Base-by-base conservation (phyloP, 2,113 vertebrate genomes). In the Nothoprocta pentlandii region DNA sequence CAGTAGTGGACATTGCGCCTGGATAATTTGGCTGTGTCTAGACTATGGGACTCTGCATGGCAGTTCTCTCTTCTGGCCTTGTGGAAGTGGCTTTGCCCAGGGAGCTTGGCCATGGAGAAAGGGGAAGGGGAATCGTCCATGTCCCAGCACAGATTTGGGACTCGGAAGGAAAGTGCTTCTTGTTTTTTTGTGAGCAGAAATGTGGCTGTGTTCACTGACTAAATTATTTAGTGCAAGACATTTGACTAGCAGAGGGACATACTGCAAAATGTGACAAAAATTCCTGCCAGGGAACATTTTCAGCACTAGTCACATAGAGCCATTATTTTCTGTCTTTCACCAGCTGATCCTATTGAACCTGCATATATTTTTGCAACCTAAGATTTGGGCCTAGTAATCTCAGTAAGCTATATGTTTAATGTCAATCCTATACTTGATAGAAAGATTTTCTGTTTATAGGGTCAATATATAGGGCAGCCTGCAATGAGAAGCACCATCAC, bases 1-100 rank as follows among this genome's bases (percentile, higher is more conserved):
- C 73, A 86, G 36, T 78, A 28, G 76, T 88, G 90, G 85, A 95
- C 80, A 61, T 79, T 83, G 82, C 77, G 69, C 11, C 62, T 75
- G 44, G 39, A 49, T 62, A 79, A 78, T 84, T n/a, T 90, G 42
- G 42, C 62, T 59, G 5, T 90, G 86, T n/a, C 80, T 84, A 76
- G 83, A 71, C 46, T 6, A 30, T n/a, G 34, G 28, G 32, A 42
- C 6, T 3, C 39, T 25, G 42, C 39, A 59, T 75, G 56, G 56
- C 59, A 92, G 59, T 41, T 36, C 59, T 59, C 1, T 39, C 21
- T 90, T 78, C 56, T 10, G 53, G 46, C 16, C 22, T 69, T 0
- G 0, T 17, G 54, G 47, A 80, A 6, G 9, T 16, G 12, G 2
- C 11, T 22, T 87, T 85, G 36, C 30, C 26, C 10, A 2, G 14